Percentiles rank a stretch among this genome's conserved stretches.
Evolutionary conservation across 2,113 vertebrate species (phyloP).

Genomic region (Podarcis raffonei): DNA sequence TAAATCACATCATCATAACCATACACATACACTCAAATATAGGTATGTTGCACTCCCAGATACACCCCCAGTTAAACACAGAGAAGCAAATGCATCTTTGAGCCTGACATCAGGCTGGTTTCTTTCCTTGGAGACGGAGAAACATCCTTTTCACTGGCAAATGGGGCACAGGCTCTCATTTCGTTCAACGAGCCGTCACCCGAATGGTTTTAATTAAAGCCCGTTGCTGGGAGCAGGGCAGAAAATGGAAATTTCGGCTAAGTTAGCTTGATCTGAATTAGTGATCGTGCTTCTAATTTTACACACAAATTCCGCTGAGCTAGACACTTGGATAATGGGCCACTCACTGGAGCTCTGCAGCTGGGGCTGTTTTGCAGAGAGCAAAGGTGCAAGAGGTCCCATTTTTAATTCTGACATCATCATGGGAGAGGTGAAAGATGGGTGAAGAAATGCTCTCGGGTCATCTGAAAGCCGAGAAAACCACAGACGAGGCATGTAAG

Average conservation of each 20-base stretch:
- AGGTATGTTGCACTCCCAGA: background rate
- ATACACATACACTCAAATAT: no score
- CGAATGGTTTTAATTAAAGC: constrained; percentile 26
- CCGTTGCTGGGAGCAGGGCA: background rate
- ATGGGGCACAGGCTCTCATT: background rate
- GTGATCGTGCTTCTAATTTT: constrained; percentile 18
- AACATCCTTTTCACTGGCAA: rapidly evolving
- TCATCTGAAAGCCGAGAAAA: background rate
- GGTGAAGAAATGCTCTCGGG: background rate
- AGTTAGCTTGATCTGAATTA: constrained; percentile 6
- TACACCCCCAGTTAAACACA: background rate
- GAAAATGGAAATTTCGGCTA: constrained; percentile 17
- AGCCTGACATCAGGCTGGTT: background rate
- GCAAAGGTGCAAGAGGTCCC: background rate
- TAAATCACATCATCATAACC: background rate
- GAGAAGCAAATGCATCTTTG: rapidly evolving
- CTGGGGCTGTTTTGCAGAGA: background rate
- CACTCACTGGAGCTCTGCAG: no score
- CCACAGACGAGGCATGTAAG: background rate
- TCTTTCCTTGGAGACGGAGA: background rate
- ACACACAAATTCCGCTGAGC: constrained; percentile 8
- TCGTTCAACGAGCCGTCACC: background rate
- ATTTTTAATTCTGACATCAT: background rate
- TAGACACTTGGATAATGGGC: constrained; percentile 11
- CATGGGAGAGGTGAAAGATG: background rate